phyloP scores from a whole-genome alignment of 2,113 vertebrate genomes.

The Gopherus flavomarginatus region DNA sequence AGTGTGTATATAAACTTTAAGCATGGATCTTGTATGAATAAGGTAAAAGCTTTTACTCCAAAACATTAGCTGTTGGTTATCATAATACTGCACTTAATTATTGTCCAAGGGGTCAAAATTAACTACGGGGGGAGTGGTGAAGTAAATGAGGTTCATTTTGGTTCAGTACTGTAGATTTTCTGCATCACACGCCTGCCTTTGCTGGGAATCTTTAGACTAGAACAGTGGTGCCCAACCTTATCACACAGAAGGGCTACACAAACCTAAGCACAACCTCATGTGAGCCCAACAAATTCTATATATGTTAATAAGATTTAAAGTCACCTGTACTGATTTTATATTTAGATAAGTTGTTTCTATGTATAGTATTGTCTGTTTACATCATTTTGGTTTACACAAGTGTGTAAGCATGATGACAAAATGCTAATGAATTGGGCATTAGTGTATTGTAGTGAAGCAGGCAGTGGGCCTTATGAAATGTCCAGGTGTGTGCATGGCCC shows the following conservation, averaged over 20 bases:
- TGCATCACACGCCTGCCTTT: constrained; percentile 16
- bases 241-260: no score
- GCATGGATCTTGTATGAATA: not conserved
- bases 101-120: constrained; percentile 48
- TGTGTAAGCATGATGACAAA: no score
- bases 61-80: not conserved
- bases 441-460: no score
- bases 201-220: constrained; percentile 25
- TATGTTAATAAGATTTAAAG: not conserved
- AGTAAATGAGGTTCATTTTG: constrained; percentile 52
- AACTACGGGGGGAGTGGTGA: constrained; percentile 37
- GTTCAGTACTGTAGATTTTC: constrained; percentile 1
- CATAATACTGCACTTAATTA: not conserved
- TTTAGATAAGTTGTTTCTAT: no score
- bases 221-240: not conserved
- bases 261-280: no score
- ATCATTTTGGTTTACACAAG: no score
- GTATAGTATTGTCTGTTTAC: no score
- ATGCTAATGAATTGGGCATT: no score
- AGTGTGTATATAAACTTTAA: not conserved
- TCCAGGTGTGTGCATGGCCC: no score
- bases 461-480: no score
- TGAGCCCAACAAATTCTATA: no score
- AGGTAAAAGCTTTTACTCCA: not conserved
- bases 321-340: no score